Conservation (phyloP, 2,113 vertebrate genomes). For the Indicator maculatus region DNA sequence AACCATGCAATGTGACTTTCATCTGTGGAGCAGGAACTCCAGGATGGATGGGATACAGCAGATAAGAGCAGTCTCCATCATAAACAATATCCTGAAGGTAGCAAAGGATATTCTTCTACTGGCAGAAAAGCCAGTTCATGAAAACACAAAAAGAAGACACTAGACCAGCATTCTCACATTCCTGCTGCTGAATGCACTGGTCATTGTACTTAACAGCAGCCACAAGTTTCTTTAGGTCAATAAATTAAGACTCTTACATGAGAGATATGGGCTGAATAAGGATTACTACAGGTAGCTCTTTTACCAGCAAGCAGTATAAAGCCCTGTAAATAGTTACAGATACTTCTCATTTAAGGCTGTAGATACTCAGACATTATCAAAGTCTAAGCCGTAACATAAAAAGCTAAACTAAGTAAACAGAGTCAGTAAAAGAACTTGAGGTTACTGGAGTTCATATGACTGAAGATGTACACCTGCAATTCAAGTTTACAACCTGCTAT, state of each 20-base stretch:
- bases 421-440: neutral
- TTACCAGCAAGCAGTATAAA: neutral
- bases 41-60: neutral
- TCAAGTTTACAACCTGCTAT: neutral
- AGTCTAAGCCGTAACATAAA: neutral
- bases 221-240: neutral
- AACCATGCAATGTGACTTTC: neutral
- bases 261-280: neutral
- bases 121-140: neutral
- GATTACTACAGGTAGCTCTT: neutral
- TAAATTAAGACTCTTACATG: neutral
- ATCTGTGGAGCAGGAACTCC: neutral
- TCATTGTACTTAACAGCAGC: neutral
- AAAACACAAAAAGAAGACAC: neutral
- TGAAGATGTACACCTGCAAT: neutral
- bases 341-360: neutral
- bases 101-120: neutral
- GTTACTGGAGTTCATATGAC: neutral
- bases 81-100: neutral
- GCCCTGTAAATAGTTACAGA: neutral
- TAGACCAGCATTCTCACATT: neutral
- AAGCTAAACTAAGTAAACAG: neutral
- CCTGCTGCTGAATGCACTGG: neutral
- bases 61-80: neutral
- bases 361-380: rapidly evolving